phyloP scores from a whole-genome alignment of 2,113 vertebrate genomes.

The Leptosomus discolor region DNA sequence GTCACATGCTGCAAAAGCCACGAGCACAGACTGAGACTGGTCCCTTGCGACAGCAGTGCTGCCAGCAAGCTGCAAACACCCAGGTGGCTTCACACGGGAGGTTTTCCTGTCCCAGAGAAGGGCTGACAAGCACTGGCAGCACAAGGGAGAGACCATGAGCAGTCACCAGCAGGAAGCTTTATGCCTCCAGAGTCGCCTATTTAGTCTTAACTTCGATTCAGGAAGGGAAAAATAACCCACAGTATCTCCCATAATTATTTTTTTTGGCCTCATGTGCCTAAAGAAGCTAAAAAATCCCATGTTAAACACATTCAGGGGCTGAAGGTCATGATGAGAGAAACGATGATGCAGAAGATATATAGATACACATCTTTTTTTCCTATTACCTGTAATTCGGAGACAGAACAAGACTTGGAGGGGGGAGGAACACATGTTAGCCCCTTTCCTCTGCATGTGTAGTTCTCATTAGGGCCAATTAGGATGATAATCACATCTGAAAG shows the following conservation, averaged over 20 bases:
- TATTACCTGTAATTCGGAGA: not conserved
- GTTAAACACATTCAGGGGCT: not conserved
- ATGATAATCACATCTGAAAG: slow-evolving; percentile 14
- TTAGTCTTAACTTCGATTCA: not conserved
- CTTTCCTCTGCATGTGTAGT: not conserved
- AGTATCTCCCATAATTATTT: not conserved
- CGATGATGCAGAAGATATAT: not conserved
- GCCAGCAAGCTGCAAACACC: not conserved
- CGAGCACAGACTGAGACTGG: rapidly evolving
- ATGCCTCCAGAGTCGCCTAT: not conserved
- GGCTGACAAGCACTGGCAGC: not conserved
- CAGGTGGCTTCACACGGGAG: rapidly evolving
- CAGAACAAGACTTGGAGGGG: not conserved
- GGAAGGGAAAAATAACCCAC: not conserved
- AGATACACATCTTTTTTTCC: not conserved
- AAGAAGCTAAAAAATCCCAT: not conserved
- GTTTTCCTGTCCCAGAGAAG: not conserved
- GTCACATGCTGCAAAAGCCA: not conserved
- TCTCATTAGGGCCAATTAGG: slow-evolving; percentile 38
- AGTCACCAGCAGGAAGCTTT: not conserved
- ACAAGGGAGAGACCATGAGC: not conserved
- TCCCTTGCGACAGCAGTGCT: not conserved
- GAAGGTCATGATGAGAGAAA: not conserved
- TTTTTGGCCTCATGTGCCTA: not conserved
- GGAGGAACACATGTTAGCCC: not conserved